Evolutionary conservation across 23 tunicate genomes (phyloP), one percentile per base, ranked within the genome.

Genomic region (Clavelina lepadiformis): DNA sequence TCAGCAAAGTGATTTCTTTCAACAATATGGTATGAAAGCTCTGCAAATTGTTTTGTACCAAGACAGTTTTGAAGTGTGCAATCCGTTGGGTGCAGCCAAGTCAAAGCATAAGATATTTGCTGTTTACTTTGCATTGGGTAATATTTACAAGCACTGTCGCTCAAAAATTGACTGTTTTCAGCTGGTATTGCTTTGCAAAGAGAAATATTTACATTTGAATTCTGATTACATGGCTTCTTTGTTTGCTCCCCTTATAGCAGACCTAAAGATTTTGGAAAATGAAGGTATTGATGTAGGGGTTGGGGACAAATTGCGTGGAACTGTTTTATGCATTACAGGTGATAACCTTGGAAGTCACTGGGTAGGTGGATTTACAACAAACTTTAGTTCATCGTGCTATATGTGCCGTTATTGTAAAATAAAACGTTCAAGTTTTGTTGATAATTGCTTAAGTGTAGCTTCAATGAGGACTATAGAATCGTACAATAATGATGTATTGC

Each of bases 351-450:
- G 65, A 11, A 54, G 65, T 28, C 76, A 33, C 47, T 29, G 50
- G 37, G 28, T 77, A 23, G 82, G 82, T 13, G 82, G 74, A 18
- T 77, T 68, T 68, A 36, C 69, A n/a, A 51, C 60, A 3, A 68
- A 31, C 37, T 77, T 77, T 52, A 73, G 63, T 38, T 20, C 75
- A 3, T 7, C 6, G n/a, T 5, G 21, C 21, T 54, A 67, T 52
- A 11, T 77, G 25, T 77, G 82, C 54, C 51, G 82, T 18, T 77
- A 50, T 35, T 73, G 79, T 38, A 59, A 23, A 20, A 36, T 61
- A 27, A 73, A 21, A 20, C 46, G 51, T 56, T 25, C 64, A 15
- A 19, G 33, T 3, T 71, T 71, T 56, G 24, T 28, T 3, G 28
- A 33, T 15, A 29, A 53, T 28, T 19, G 28, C 4, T 25, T 53